Evolutionary conservation across 2,888 invertebrate genomes (phyloP).

Genomic region (Geotrupes spiniger): DNA sequence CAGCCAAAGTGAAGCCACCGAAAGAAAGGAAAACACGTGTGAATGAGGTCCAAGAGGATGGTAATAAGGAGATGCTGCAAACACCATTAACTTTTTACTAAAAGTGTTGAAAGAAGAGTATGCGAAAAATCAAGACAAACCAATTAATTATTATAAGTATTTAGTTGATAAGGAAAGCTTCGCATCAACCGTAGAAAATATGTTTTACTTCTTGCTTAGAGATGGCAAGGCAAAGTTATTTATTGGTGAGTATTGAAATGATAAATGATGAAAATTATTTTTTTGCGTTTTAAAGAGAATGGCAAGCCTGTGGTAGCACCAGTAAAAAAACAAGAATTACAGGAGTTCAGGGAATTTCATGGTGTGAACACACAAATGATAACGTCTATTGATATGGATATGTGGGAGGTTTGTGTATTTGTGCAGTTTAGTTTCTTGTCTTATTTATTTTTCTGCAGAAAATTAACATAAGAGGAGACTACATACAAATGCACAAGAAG

Average conservation of each 20-base stretch:
- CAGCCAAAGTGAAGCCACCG: constrained; percentile 38
- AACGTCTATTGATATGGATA: constrained; percentile 53
- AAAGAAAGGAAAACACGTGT: constrained; percentile 38
- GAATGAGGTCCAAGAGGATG: constrained; percentile 38
- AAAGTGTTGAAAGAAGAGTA: constrained; percentile 51
- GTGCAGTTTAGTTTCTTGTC: too few relatives aligned
- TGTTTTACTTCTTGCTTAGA: constrained; percentile 60
- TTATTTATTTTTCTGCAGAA: too few relatives aligned
- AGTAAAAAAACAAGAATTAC: constrained; percentile 33
- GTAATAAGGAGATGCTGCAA: constrained; percentile 50
- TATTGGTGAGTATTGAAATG: constrained; percentile 46
- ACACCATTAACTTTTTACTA: constrained; percentile 55
- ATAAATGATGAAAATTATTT: constrained; percentile 4
- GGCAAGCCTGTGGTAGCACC: constrained; percentile 40
- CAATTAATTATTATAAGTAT: constrained; percentile 59
- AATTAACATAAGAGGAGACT: constrained; percentile 31
- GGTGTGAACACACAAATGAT: constrained; percentile 57
- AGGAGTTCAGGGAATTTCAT: constrained; percentile 34
- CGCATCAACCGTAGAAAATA: constrained; percentile 61
- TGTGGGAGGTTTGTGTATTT: constrained; percentile 55
- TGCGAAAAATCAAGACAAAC: constrained; percentile 44
- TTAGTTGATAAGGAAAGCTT: constrained; percentile 61
- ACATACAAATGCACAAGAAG: constrained; percentile 32
- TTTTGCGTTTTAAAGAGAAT: constrained; percentile 32
- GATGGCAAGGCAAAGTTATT: constrained; percentile 56